Evolutionary conservation across 2,888 invertebrate genomes (phyloP), one percentile per base, ranked within the genome.

Genomic region (Steinernema scapterisci): DNA sequence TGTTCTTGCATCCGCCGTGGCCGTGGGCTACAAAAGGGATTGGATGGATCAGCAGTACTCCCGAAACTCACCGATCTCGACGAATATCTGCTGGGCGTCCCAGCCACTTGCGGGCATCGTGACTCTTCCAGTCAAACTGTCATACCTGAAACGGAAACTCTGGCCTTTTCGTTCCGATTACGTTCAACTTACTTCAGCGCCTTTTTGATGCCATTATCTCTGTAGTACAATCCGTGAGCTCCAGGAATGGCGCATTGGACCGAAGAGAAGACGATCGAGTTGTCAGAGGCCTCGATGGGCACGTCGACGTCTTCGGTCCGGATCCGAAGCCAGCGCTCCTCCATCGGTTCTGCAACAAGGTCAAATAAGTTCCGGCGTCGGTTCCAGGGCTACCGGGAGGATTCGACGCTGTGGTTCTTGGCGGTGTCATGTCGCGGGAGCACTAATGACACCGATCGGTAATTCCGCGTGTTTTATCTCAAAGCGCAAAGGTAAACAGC

Each of bases 271-370:
- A 79, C 77, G 51, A 81, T 73, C 11, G 80, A 74, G 31, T 76
- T 77, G 44, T 82, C 80, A 27, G 52, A 21, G 45, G 25, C 75
- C 48, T 82, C 82, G 31, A 79, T 72, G 31, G 76, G 77, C 56
- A 83, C 82, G 73, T 83, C 80, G 74, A 83, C 83, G 73, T 81
- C 77, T 75, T 83, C 83, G 74, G 82, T 79, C 70, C 81, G 79
- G 38, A 83, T 80, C 74, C 79, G 78, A 56, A 81, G 79, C 82
- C 82, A 83, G 74, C 76, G 63, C 63, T 63, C 63, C 63, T 63
- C 63, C 63, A 63, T 63, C 16, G 63, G 27, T 63, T 63, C 63
- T 63, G 38, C 1, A 63, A 38, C 16, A 25, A 5, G 38, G 3
- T 9, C 3, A 38, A 38, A 9, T 38, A 6, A 38, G 38, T 38